Evolutionary conservation across 2,888 invertebrate species (phyloP).

Genomic region (Eurytoma californica): DNA sequence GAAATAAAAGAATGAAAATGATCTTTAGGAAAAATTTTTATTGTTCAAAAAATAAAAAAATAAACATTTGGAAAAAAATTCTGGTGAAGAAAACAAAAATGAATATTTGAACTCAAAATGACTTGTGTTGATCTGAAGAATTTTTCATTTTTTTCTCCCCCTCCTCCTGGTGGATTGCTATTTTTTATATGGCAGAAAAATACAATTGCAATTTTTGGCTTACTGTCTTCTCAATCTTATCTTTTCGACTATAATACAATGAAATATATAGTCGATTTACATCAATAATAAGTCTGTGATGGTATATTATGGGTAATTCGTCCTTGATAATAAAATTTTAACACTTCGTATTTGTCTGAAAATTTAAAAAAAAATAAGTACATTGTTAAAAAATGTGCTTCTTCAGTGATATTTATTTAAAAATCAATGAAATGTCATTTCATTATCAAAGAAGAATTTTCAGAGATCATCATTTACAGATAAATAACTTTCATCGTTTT

Average conservation of each 20-base stretch:
- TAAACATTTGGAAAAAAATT: slow-evolving; percentile 47
- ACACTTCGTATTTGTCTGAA: not conserved
- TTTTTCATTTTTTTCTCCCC: slow-evolving; percentile 24
- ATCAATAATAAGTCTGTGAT: slow-evolving; percentile 4
- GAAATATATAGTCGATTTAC: slow-evolving; percentile 16
- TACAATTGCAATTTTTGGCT: slow-evolving; percentile 35
- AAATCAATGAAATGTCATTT: not conserved
- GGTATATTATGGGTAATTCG: slow-evolving; percentile 12
- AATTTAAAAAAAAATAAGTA: not conserved
- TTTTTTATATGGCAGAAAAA: slow-evolving; percentile 34
- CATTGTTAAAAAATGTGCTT: slow-evolving; percentile 2
- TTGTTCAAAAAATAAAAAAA: slow-evolving; percentile 53
- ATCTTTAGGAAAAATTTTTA: slow-evolving; percentile 45
- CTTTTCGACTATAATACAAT: slow-evolving; percentile 32
- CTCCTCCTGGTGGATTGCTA: slow-evolving; percentile 37
- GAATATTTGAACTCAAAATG: slow-evolving; percentile 43
- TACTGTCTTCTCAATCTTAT: slow-evolving; percentile 25
- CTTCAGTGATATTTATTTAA: not conserved
- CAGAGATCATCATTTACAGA: slow-evolving; percentile 21
- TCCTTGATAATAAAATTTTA: slow-evolving; percentile 35
- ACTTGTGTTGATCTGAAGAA: slow-evolving; percentile 37
- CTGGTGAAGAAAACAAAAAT: slow-evolving; percentile 45
- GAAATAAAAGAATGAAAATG: slow-evolving; percentile 51
- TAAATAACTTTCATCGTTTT: slow-evolving; percentile 2
- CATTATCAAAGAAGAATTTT: slow-evolving; percentile 38